Evolutionary conservation across 2,888 invertebrate species (phyloP), one percentile per base, ranked within the genome.

Genomic region (Drosophila tanythrix): DNA sequence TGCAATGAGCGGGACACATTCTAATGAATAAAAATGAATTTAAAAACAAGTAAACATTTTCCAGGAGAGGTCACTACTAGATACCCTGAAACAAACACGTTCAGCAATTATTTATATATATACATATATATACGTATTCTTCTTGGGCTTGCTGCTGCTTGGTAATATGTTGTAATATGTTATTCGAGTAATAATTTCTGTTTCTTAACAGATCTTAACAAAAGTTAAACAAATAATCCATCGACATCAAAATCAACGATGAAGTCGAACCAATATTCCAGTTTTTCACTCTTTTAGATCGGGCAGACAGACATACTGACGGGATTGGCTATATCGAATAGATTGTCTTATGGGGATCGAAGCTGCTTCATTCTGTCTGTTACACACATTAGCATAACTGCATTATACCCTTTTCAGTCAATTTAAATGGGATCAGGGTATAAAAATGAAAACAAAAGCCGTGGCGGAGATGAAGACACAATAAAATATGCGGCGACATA

Each of bases 21-120:
- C 82, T 89, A 82, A 84, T 89, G 83, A 86, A 86, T 84, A 82
- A 81, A 83, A 86, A 88, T 89, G 88, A 81, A 81, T 90, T 87
- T 85, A 46, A 78, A 82, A 74, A 60, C 65, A 69, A 60, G 18
- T 46, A 15, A 1, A 15, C 15, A 8, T 15, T 25, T 25, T 15
- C 3, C 15, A 25, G 25, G 25, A 25, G 25, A 25, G 8, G 8
- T 15, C 8, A 46, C 25, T 46, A 2, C 25, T 25, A 25, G 25
- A 46, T 46, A 25, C 46, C 6, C 46, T 46, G 4, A 15, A n/a
- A 7, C 7, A 21, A 13, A 46, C 13, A 21, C 21, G 3, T 8
- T 46, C 8, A 46, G 7, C 15, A 46, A 46, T 46, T 46, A 21
- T 40, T 8, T 8, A 38, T 7, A 18, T 15, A 33, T 36, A 0